Base-by-base conservation (phyloP, 2,888 invertebrate species). In the Lithophane socia region DNA sequence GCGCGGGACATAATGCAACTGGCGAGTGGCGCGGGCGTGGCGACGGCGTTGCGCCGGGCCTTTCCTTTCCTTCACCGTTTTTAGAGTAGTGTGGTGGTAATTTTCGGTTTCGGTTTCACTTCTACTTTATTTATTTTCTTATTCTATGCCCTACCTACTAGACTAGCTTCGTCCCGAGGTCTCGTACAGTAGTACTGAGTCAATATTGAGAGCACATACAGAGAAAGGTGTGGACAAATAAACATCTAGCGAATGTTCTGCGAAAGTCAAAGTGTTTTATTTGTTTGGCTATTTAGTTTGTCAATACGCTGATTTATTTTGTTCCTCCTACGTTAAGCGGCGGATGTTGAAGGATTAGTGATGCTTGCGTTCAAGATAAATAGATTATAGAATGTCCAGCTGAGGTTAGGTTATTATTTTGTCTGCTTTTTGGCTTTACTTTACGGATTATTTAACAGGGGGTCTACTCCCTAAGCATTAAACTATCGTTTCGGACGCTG, bases 201-300 rank as follows among this genome's bases (percentile, higher is more conserved):
- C 71, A 86, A 86, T 86, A 85, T 86, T 80, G 64, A 49, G 47
- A 61, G 81, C 61, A 79, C 68, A 73, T 60, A 79, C 69, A 68
- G 42, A 54, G 54, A 66, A 73, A 82, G 74, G 83, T 83, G 75
- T 44, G 78, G 47, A 68, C 60, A 76, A 71, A 78, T 67, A 81
- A 80, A 72, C 68, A 81, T 47, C 58, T 60, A 64, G 61, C 66
- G 54, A 70, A 83, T 64, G 81, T 49, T 74, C 58, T 56, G 42
- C 54, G 54, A 66, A 77, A 77, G 80, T 71, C 72, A 54, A 67
- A 60, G 65, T 58, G 70, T 75, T 61, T 58, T 69, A 44, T 74
- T 65, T 65, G 49, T 49, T 64, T 47, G 37, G 44, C 24, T 44
- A 54, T 67, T 75, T 75, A 76, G 58, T 66, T 64, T 60, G 70